Conservation (phyloP, 2,888 invertebrate species). For the Eretmocerus hayati region DNA sequence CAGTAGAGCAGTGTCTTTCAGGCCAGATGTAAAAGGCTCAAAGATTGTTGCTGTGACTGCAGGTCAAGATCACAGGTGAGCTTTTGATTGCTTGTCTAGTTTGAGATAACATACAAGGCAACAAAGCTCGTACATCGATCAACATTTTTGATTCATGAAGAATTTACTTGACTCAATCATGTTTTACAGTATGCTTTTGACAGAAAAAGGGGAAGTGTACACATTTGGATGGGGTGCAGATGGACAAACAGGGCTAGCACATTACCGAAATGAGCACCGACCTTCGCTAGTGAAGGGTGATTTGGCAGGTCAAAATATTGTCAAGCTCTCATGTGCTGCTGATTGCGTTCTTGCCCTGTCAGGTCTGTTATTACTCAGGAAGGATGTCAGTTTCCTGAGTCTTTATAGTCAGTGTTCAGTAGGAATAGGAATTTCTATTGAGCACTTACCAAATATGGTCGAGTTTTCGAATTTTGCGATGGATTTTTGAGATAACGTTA, state of each 20-base stretch:
- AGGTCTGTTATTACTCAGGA: constrained; percentile 52
- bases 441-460: too few species aligned
- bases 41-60: constrained; percentile 65
- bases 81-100: too few species aligned
- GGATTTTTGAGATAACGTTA: too few species aligned
- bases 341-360: constrained; percentile 87
- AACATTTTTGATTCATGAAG: not conserved
- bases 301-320: constrained; percentile 71
- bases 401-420: not conserved
- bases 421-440: not conserved
- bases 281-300: constrained; percentile 70
- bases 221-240: constrained; percentile 92
- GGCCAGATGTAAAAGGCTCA: constrained; percentile 57
- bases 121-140: too few species aligned
- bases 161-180: not conserved
- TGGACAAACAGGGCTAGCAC: constrained; percentile 84
- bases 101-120: too few species aligned
- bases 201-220: constrained; percentile 72
- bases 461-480: too few species aligned
- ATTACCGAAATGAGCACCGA: constrained; percentile 55
- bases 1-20: constrained; percentile 61
- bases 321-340: constrained; percentile 69
- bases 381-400: constrained; percentile 1
- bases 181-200: constrained; percentile 61
- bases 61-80: constrained; percentile 84